Evolutionary conservation across 2,797 vertebrate genomes (phyloP), one percentile per base, ranked within the genome.

Genomic region (Sorex maritimensis): DNA sequence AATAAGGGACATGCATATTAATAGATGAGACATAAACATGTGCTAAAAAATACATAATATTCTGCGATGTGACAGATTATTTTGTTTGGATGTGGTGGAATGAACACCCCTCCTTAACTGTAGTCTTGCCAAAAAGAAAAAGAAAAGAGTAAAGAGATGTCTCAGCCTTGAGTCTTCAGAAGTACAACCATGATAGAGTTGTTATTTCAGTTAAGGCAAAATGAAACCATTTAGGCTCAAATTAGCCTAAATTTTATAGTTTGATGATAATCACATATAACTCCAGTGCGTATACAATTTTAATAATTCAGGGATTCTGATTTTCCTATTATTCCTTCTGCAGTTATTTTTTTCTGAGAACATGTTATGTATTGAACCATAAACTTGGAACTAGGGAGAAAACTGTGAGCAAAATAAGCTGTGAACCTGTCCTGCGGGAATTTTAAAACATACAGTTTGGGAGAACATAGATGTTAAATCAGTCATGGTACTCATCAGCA

Each of bases 1-100:
- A 95, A 67, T 90, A 58, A 95, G 75, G 73, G 26, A 69, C 28
- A 69, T 82, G 44, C 69, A 92, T 96, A 89, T 96, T 91, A 94
- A 94, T 86, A 94, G 82, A 88, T 55, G 26, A 93, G 49, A 90
- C 11, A 75, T 92, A 86, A 93, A 86, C 63, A 75, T 63, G 13
- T n/a, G 88, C 74, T 82, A 49, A 23, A 26, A 72, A 28, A 19
- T 80, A 49, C 74, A 63, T 85, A 6, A 1, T 80, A 15, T 63
- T 61, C 88, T 81, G 26, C 52, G 68, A 90, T 19, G 44, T 41
- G 12, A 90, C 72, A 26, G 38, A 74, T 91, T 94, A 38, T 74
- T 95, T 95, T 95, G n/a, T 77, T 87, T 69, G 24, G 44, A 78
- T 81, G 80, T 94, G 24, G 17, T 34, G 67, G 81, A 92, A 55